Evolutionary conservation across 2,888 invertebrate genomes (phyloP), one percentile per base, ranked within the genome.

Genomic region (Apamea epomidion): DNA sequence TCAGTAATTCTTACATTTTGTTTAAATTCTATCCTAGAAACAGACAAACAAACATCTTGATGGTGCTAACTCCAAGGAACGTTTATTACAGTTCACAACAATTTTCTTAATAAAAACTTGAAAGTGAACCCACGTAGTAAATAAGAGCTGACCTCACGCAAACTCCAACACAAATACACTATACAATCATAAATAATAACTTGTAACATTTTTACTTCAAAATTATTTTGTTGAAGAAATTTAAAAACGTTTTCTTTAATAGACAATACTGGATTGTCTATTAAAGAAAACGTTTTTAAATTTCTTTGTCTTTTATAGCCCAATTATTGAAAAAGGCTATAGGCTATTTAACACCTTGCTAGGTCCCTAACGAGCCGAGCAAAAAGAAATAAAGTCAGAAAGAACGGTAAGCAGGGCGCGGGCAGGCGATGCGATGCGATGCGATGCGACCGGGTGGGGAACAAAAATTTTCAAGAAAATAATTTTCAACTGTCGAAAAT

Each of bases 101-200:
- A 74, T 71, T 67, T 79, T 80, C 60, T 67, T 74, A 71, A 51
- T 74, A 62, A 62, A 83, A 84, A 62, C 60, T 70, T 78, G 29
- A 67, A 37, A 32, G 51, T 29, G 16, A 51, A 67, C 45, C 1
- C n/a, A n/a, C 62, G 7, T 37, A 62, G 29, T 29, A 54, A 62
- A 37, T 10, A 48, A 72, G 37, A 16, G 7, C 54, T 45, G 29
- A 25, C 54, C 54, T 54, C 58, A 51, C 42, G 29, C 25, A 45
- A 71, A 54, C 58, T 70, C 5, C 1, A 42, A 16, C 32, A n/a
- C 25, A 68, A 65, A 70, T 12, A 54, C 21, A 21, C 21, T 32
- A 54, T 48, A 62, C 54, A 58, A 72, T 37, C 25, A 51, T 60
- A 45, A 62, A 37, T 25, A 54, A 72, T 37, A 70, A 69, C 21